A percentile compares a stretch with the other conserved stretches of the same genome.
These are phyloP conservation scores for Heliconius charithonia DNA, from an alignment of 2,888 invertebrate species.

Conservation along the genomic window DNA sequence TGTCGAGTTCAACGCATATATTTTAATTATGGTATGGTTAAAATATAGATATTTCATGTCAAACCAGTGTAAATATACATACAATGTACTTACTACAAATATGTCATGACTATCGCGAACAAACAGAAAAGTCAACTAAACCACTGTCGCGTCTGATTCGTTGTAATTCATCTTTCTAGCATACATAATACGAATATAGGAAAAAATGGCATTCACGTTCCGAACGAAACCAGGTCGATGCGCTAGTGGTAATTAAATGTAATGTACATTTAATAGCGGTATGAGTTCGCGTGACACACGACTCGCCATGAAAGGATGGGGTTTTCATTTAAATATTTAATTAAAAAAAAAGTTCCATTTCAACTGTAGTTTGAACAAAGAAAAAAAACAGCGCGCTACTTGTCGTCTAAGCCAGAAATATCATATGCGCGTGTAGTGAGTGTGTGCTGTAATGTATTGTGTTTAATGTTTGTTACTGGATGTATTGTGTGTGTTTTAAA, in stretches of 20 bases:
- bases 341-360: slow-evolving; percentile 12
- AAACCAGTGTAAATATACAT: too few relatives aligned
- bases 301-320: slow-evolving; percentile 9
- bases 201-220: neutral
- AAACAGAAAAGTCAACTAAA: too few relatives aligned
- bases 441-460: neutral
- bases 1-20: too few relatives aligned
- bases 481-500: neutral
- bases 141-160: too few relatives aligned
- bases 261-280: slow-evolving; percentile 9
- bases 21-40: too few relatives aligned
- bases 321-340: slow-evolving; percentile 19
- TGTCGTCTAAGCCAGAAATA: neutral
- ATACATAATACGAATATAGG: neutral
- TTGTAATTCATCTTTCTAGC: neutral
- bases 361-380: slow-evolving; percentile 12
- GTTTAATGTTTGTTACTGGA: neutral
- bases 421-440: neutral
- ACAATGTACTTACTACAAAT: too few relatives aligned
- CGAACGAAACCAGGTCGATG: slow-evolving; percentile 3
- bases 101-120: too few relatives aligned
- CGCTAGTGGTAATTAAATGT: slow-evolving; percentile 16
- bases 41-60: too few relatives aligned
- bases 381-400: neutral
- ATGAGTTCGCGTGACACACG: slow-evolving; percentile 20